Conservation (phyloP, 1,140 invertebrate species). For the Agrypnia vestita region DNA sequence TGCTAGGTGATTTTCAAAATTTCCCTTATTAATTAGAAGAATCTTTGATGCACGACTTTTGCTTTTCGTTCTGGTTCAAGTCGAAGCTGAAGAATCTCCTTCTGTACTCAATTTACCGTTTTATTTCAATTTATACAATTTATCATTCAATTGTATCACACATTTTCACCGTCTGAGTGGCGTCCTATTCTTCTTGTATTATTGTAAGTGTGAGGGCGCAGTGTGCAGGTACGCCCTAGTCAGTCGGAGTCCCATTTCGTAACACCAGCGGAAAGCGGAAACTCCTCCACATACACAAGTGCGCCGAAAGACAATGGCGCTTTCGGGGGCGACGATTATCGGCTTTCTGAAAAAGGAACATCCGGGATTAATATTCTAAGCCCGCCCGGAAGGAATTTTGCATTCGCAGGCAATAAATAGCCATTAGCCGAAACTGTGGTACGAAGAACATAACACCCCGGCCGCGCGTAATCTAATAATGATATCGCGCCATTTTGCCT, state of each 20-base stretch:
- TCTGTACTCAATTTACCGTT: too few species aligned
- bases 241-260: background rate
- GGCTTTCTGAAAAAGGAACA: constrained; percentile 37
- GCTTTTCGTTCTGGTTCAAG: too few species aligned
- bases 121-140: too few species aligned
- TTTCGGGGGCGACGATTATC: constrained; percentile 23
- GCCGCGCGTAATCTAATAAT: constrained; percentile 37
- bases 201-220: too few species aligned
- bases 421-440: constrained; percentile 37
- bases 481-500: constrained; percentile 38
- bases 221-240: background rate
- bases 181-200: too few species aligned
- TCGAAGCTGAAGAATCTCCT: too few species aligned
- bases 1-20: too few species aligned
- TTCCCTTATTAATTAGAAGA: too few species aligned
- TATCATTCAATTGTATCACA: too few species aligned
- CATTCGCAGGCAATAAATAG: constrained; percentile 47
- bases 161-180: too few species aligned
- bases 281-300: background rate
- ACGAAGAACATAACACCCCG: constrained; percentile 27
- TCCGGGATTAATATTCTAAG: constrained; percentile 45
- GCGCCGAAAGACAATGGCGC: constrained; percentile 25
- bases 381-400: constrained; percentile 37
- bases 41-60: too few species aligned
- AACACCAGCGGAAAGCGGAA: constrained; percentile 3